phyloP scores from a whole-genome alignment of 2,797 vertebrate genomes.

The Gadopsis marmoratus region DNA sequence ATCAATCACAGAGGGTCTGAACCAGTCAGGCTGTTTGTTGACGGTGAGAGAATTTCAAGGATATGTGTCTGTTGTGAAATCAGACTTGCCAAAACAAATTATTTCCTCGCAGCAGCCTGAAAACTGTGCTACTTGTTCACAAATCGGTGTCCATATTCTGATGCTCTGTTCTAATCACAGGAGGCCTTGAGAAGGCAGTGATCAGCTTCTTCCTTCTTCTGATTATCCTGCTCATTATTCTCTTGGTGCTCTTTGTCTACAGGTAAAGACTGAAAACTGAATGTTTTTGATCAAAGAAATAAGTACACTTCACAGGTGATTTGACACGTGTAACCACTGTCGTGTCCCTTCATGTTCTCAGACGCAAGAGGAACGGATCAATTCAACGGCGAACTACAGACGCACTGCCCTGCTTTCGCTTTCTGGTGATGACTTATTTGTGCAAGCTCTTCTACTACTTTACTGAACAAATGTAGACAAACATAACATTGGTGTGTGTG shows the following conservation, averaged over 20 bases:
- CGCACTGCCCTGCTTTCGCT: background rate
- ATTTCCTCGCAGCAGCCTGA: background rate
- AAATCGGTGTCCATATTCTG: background rate
- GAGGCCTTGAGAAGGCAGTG: background rate
- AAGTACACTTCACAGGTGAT: background rate
- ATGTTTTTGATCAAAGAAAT: background rate
- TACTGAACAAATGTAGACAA: background rate
- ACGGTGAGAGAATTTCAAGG: slow-evolving; percentile 61
- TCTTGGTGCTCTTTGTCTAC: slow-evolving; percentile 34
- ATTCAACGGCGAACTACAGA: background rate
- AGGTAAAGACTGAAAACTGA: slow-evolving; percentile 61
- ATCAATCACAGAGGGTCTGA: slow-evolving; percentile 41
- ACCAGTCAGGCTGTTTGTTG: slow-evolving; percentile 38
- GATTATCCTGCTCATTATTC: slow-evolving; percentile 37
- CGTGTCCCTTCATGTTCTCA: slow-evolving; percentile 33
- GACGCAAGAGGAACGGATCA: slow-evolving; percentile 48
- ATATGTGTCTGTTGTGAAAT: background rate
- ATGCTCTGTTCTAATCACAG: slow-evolving; percentile 40
- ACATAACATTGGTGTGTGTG: background rate
- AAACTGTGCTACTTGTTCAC: background rate
- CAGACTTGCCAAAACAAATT: background rate
- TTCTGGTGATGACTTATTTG: slow-evolving; percentile 27
- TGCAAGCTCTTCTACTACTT: background rate
- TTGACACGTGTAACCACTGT: background rate
- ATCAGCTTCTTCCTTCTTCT: background rate